Evolutionary conservation across 2,797 vertebrate species (phyloP).

Genomic region (Tapirus indicus): DNA sequence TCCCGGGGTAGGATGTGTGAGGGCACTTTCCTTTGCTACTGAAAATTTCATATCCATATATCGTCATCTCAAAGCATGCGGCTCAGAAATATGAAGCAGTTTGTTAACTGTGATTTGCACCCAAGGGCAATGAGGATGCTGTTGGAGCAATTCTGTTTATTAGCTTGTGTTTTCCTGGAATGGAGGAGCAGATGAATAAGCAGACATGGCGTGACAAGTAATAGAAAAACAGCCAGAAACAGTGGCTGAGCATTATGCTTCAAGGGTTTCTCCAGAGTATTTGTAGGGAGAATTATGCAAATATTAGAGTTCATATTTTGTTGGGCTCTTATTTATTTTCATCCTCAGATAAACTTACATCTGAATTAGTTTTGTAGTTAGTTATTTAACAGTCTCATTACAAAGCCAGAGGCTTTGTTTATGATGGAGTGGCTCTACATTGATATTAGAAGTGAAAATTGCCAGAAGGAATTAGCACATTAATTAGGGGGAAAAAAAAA

Average conservation of each 20-base stretch:
- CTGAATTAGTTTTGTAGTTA: not conserved
- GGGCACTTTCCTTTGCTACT: not conserved
- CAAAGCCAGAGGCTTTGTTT: not conserved
- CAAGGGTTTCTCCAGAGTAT: not conserved
- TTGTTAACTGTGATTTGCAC: not conserved
- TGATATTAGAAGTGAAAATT: slow-evolving; percentile 32
- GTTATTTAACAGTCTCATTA: not conserved
- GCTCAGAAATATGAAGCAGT: not conserved
- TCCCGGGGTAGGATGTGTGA: not conserved
- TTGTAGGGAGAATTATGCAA: not conserved
- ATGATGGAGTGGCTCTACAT: not conserved
- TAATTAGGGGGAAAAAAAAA: not conserved
- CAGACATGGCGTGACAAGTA: not conserved
- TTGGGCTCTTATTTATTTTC: not conserved
- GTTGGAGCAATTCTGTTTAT: not conserved
- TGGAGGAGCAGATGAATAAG: not conserved
- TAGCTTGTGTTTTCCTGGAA: not conserved
- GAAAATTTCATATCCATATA: not conserved
- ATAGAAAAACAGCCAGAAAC: not conserved
- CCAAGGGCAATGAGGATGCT: not conserved
- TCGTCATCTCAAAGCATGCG: not conserved
- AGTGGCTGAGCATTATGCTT: not conserved
- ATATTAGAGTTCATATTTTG: not conserved
- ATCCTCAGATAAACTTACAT: not conserved
- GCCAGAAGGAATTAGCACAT: not conserved